Evolutionary conservation across 2,797 vertebrate species (phyloP).

Genomic region (Microhierax caerulescens): DNA sequence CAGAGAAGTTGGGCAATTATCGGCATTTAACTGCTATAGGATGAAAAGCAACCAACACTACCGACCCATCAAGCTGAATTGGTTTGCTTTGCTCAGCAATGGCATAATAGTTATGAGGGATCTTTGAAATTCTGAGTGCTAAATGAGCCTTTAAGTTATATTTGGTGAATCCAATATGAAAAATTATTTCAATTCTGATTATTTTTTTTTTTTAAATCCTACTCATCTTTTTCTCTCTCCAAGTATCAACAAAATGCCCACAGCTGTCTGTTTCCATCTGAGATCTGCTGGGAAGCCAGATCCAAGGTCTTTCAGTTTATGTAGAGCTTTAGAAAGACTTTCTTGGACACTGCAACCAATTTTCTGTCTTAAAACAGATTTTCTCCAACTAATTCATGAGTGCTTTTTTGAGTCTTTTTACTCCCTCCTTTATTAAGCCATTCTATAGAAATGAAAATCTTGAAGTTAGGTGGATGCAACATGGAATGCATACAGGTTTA

Average conservation of each 20-base stretch:
- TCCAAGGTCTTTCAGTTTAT: neutral
- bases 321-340: neutral
- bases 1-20: neutral
- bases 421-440: neutral
- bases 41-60: neutral
- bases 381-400: neutral
- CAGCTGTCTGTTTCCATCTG: neutral
- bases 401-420: neutral
- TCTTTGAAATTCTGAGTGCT: neutral
- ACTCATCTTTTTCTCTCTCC: neutral
- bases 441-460: neutral
- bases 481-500: neutral
- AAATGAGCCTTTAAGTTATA: neutral
- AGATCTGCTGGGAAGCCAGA: neutral
- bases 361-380: neutral
- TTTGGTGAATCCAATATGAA: neutral
- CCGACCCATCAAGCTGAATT: no score
- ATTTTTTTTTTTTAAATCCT: neutral
- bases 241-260: neutral
- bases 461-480: neutral
- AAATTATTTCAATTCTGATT: accelerated
- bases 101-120: neutral
- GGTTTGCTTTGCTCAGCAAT: neutral
- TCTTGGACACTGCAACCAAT: neutral
- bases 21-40: neutral